Conservation (phyloP, 1,140 invertebrate species). For the Aphidius ervi region DNA sequence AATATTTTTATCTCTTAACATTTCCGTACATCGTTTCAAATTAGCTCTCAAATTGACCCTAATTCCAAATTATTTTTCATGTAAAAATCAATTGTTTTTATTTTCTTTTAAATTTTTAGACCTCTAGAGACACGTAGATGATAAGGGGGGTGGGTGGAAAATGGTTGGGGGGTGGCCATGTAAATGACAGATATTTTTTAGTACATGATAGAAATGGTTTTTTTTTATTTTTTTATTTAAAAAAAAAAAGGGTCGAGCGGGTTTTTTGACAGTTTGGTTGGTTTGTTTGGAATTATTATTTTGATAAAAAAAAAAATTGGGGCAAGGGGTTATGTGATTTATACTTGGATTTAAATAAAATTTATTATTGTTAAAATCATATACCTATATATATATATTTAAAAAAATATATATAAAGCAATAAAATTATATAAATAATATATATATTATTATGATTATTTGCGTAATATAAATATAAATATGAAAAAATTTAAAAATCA, state of each 20-base stretch:
- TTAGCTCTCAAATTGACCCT: no score
- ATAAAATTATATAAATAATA: background rate
- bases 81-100: no score
- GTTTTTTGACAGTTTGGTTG: no score
- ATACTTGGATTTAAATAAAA: no score
- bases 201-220: slow-evolving; percentile 18
- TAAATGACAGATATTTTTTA: slow-evolving; percentile 19
- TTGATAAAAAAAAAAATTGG: no score
- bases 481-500: slow-evolving; percentile 32
- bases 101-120: no score
- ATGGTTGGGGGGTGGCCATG: slow-evolving; percentile 16
- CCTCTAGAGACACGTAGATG: no score
- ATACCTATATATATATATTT: background rate
- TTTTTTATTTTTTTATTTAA: slow-evolving; percentile 13
- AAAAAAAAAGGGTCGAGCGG: background rate
- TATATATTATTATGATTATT: background rate
- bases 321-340: no score
- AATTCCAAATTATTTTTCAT: no score
- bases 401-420: background rate
- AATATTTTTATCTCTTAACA: no score
- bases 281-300: no score
- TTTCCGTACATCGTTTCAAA: no score
- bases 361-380: background rate
- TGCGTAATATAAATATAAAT: slow-evolving; percentile 18
- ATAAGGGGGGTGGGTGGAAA: background rate